Evolutionary conservation across 2,888 invertebrate species (phyloP).

Genomic region (Apamea sordens): DNA sequence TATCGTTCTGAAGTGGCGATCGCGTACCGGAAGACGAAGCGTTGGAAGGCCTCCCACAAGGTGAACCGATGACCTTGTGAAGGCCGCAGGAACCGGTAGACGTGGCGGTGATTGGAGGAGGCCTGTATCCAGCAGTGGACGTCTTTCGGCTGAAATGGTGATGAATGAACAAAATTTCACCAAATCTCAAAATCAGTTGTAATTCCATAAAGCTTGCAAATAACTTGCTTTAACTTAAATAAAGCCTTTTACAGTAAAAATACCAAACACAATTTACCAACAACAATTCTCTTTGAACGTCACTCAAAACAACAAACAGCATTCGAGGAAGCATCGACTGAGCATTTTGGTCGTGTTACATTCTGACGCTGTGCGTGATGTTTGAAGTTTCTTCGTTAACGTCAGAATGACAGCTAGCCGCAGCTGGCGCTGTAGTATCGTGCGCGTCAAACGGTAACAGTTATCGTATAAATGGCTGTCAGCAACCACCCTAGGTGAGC

Average conservation of each 20-base stretch:
- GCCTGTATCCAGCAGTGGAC: background rate
- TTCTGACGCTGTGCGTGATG: background rate
- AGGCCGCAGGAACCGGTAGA: background rate
- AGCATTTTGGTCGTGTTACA: background rate
- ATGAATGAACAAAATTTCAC: background rate
- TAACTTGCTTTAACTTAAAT: background rate
- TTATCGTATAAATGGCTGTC: background rate
- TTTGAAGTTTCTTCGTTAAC: constrained; percentile 19
- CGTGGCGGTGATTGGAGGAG: too few relatives aligned
- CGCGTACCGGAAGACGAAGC: background rate
- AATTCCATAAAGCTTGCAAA: background rate
- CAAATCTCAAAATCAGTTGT: background rate
- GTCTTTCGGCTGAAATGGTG: background rate
- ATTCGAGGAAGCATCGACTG: background rate
- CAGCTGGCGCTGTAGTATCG: background rate
- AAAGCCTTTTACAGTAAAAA: background rate
- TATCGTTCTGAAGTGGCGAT: background rate
- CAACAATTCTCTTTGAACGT: background rate
- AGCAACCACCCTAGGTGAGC: background rate
- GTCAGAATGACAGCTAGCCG: background rate
- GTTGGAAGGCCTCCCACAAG: background rate
- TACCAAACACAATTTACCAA: background rate
- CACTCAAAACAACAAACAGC: constrained; percentile 14
- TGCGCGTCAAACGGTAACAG: background rate
- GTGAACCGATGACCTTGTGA: background rate